A percentile compares a stretch with the other conserved stretches of the same genome.
phyloP scores from a whole-genome alignment of 2,113 vertebrate species.

The Hiodon alosoides region DNA sequence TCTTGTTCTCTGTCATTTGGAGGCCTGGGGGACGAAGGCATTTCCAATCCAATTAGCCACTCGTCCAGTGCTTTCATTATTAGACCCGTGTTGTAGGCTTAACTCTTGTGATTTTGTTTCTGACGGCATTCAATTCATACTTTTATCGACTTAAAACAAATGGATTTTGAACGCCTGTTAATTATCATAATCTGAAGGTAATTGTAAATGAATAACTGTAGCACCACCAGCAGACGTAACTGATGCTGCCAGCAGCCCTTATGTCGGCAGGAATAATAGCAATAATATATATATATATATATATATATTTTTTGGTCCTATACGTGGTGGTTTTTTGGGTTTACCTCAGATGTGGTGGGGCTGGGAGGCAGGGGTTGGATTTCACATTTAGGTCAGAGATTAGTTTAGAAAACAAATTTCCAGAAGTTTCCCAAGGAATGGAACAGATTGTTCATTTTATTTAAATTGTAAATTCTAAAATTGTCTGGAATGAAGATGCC shows the following conservation, averaged over 20 bases:
- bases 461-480: not conserved
- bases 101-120: not conserved
- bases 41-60: constrained; percentile 1
- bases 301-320: too few species aligned
- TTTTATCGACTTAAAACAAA: not conserved
- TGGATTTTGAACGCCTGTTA: not conserved
- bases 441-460: not conserved
- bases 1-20: not conserved
- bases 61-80: not conserved
- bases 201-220: too few species aligned
- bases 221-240: too few species aligned
- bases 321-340: too few species aligned
- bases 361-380: too few species aligned
- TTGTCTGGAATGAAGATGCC: not conserved
- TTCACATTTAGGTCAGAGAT: too few species aligned
- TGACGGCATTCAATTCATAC: not conserved
- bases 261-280: too few species aligned
- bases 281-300: too few species aligned
- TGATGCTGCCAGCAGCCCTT: too few species aligned
- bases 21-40: constrained; percentile 4
- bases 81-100: not conserved
- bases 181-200: not conserved
- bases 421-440: not conserved
- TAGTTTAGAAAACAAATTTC: not conserved
- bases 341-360: too few species aligned